A percentile compares a stretch with the other conserved stretches of the same genome.
phyloP scores from a whole-genome alignment of 2,113 vertebrate genomes.

The Lophochroa leadbeateri region DNA sequence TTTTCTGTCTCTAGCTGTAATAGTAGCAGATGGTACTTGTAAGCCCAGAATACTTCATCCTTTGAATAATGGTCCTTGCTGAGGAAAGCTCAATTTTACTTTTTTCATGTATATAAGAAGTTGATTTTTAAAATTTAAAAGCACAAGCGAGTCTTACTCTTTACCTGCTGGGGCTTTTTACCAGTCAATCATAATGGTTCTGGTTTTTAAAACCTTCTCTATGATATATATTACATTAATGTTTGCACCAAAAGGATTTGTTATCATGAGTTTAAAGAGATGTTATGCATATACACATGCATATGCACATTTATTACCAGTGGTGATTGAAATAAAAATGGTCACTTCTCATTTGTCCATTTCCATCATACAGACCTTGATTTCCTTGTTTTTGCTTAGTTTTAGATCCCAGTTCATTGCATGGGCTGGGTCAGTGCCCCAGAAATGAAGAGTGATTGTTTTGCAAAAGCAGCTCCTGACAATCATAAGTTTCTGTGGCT shows the following conservation, averaged over 20 bases:
- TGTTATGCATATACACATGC: fast-evolving
- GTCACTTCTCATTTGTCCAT: background rate
- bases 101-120: background rate
- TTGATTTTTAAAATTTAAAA: background rate
- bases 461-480: background rate
- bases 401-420: background rate
- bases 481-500: background rate
- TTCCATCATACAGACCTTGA: background rate
- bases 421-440: background rate
- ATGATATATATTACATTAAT: background rate
- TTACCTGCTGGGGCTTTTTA: background rate
- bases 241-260: background rate
- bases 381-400: background rate
- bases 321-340: background rate
- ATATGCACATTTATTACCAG: background rate
- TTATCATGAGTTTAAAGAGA: background rate
- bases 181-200: background rate
- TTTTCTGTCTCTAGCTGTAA: background rate
- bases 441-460: background rate
- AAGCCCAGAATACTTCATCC: background rate
- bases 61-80: background rate
- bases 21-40: background rate
- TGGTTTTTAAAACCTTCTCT: background rate
- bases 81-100: background rate
- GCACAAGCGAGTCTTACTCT: background rate